phyloP scores from a whole-genome alignment of 2,113 vertebrate species.

The Zapus hudsonius region DNA sequence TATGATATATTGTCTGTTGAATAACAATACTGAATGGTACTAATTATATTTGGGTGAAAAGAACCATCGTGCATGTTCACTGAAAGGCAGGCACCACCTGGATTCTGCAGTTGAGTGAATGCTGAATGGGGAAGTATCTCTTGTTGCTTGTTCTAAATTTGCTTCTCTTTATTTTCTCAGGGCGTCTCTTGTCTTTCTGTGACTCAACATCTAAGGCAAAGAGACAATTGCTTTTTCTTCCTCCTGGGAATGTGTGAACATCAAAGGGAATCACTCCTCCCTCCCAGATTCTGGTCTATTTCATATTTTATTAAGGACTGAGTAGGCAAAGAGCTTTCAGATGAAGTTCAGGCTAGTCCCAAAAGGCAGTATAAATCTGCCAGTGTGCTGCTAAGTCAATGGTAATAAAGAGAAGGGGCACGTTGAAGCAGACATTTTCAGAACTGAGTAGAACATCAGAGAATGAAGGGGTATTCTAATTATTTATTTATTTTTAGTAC shows the following conservation, averaged over 20 bases:
- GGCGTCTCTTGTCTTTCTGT: conserved; percentile 31
- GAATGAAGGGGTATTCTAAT: background rate
- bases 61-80: conserved; percentile 68
- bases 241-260: background rate
- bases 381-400: background rate
- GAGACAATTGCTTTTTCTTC: conserved; percentile 16
- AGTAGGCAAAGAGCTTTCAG: background rate
- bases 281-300: background rate
- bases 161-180: conserved; percentile 57
- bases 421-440: background rate
- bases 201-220: conserved; percentile 37
- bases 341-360: background rate
- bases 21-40: conserved; percentile 68
- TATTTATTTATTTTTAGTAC: background rate
- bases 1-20: conserved; percentile 69
- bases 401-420: background rate
- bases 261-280: background rate
- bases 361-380: background rate
- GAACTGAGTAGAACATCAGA: background rate
- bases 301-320: conserved; percentile 17
- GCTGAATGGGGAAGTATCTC: conserved; percentile 47
- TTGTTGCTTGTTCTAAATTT: conserved; percentile 68
- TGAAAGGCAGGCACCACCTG: conserved; percentile 52
- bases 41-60: conserved; percentile 77
- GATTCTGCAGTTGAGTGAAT: conserved; percentile 64